Percentiles rank a stretch among this genome's conserved stretches.
Conservation (phyloP, 2,888 invertebrate species). For the Beris morrisii region DNA sequence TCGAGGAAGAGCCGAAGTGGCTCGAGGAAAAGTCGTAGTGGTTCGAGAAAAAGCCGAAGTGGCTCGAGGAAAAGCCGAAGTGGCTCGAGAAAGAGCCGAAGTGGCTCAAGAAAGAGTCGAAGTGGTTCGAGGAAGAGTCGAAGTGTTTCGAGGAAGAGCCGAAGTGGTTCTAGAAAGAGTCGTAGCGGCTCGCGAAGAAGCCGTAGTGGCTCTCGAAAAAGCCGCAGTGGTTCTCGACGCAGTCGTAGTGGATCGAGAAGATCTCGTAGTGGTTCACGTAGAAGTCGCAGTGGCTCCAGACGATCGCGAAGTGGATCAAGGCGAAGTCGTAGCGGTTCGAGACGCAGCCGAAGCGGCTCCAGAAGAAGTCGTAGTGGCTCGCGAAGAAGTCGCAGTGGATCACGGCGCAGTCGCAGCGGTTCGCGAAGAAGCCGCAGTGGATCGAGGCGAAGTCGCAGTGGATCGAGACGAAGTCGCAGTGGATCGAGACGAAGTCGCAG, state of each 20-base stretch:
- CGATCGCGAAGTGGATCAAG: conserved; percentile 41
- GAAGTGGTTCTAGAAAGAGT: conserved; percentile 42
- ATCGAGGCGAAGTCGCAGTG: conserved; percentile 48
- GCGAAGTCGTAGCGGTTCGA: conserved; percentile 32
- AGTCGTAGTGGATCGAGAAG: conserved; percentile 40
- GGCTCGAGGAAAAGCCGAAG: conserved; percentile 39
- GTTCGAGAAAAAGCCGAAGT: conserved; percentile 42
- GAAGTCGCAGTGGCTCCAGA: conserved; percentile 43
- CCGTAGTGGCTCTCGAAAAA: conserved; percentile 46
- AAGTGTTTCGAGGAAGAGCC: conserved; percentile 45
- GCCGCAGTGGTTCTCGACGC: conserved; percentile 45
- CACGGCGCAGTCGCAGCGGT: conserved; percentile 47
- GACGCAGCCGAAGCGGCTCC: conserved; percentile 47
- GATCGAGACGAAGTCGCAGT: conserved; percentile 45
- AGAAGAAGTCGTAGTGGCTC: conserved; percentile 43
- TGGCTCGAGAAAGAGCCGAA: conserved; percentile 45
- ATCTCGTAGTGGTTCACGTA: conserved; percentile 44
- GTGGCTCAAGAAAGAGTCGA: conserved; percentile 38
- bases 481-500: conserved; percentile 41
- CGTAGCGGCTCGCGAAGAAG: conserved; percentile 45
- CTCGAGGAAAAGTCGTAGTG: conserved; percentile 38
- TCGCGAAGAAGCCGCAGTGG: conserved; percentile 42
- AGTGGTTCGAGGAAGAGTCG: conserved; percentile 42
- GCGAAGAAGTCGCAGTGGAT: conserved; percentile 29
- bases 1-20: conserved; percentile 43